Evolutionary conservation across 2,113 vertebrate species (phyloP).

Genomic region (Pantherophis guttatus): DNA sequence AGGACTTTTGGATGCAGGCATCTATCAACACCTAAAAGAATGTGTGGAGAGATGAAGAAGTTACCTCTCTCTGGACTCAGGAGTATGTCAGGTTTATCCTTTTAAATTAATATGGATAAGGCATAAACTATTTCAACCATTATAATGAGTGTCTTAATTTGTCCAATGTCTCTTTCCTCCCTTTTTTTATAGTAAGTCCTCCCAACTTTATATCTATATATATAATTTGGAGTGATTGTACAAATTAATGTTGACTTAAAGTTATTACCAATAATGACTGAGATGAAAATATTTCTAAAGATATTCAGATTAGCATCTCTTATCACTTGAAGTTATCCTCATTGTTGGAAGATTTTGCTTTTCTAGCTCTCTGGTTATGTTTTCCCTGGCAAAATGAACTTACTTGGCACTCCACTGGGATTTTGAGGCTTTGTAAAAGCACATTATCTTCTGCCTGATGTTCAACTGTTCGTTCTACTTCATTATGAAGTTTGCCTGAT

Average conservation of each 20-base stretch:
- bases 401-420: not conserved
- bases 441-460: not conserved
- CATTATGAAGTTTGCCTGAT: not conserved
- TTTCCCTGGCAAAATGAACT: not conserved
- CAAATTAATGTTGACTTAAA: not conserved
- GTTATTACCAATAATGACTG: not conserved
- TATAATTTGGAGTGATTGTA: not conserved
- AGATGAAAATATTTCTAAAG: not conserved
- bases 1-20: not conserved
- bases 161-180: not conserved
- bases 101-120: not conserved
- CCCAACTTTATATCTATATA: not conserved
- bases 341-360: not conserved
- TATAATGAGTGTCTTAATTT: not conserved
- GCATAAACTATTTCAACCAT: not conserved
- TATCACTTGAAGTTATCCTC: not conserved
- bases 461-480: not conserved
- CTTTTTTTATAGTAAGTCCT: not conserved
- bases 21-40: not conserved
- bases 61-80: not conserved
- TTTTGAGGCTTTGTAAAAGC: not conserved
- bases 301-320: not conserved
- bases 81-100: not conserved
- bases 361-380: not conserved
- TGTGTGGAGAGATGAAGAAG: not conserved